Evolutionary conservation across 2,797 vertebrate genomes (phyloP), one percentile per base, ranked within the genome.

Genomic region (Myotis vivesi): DNA sequence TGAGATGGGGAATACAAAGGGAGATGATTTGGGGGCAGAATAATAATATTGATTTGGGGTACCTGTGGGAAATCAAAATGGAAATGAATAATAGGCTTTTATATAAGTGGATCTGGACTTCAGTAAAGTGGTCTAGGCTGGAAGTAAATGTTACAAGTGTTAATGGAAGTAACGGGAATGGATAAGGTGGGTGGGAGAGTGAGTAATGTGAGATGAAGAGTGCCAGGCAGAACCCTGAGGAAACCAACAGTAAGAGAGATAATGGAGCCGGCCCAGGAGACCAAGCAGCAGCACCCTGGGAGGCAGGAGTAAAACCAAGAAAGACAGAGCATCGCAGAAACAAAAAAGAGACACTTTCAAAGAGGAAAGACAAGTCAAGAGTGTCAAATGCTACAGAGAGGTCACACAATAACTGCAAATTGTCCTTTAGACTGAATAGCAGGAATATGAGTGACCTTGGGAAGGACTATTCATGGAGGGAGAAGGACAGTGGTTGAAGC

Each of bases 381-480:
- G 23, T 62, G 38, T 89, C 71, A 49, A 62, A 71, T 51, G 12
- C 44, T 92, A 25, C 87, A 62, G 71, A 95, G 15, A 33, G 36
- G 41, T 68, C 73, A 92, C 66, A 68, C 90, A 92, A 93, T 62
- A 51, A 85, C 28, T 23, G 38, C 81, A 84, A 90, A 15, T 33
- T 38, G 15, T 83, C 57, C 53, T 25, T 68, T 83, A 44, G 41
- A 62, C 87, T 87, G 89, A 80, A 79, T 17, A 79, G 20, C 44
- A 57, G 49, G 49, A 30, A 28, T 64, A 53, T 55, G 41, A 73
- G 16, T 53, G 62, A 71, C 9, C 13, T 36, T 79, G 38, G 72
- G 89, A 86, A 33, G 17, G 28, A 44, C 53, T 73, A 49, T 72
- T 71, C 81, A 19, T 38, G 57, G 6, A 44, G 25, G 8, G 36